phyloP scores from a whole-genome alignment of 2,888 invertebrate genomes.

The Cephus spinipes region DNA sequence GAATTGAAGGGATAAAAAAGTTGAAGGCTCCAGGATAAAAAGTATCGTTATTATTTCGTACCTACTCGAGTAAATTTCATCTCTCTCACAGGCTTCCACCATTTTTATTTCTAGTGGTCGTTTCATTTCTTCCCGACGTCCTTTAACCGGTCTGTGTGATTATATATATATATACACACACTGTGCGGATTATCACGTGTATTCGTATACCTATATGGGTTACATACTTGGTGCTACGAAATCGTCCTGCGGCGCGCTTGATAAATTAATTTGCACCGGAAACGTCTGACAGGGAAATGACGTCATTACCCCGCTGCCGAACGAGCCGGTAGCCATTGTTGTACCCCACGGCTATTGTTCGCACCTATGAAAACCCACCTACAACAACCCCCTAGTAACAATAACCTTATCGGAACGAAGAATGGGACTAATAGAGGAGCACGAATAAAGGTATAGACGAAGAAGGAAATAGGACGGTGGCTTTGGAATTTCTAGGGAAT shows the following conservation, averaged over 20 bases:
- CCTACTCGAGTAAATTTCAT: not conserved
- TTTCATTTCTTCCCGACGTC: not conserved
- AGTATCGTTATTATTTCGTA: not conserved
- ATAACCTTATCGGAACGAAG: not conserved
- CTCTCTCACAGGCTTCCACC: not conserved
- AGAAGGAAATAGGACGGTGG: not conserved
- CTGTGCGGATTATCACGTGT: not conserved
- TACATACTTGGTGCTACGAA: constrained; percentile 9
- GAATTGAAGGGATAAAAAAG: not conserved
- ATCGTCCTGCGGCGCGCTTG: constrained; percentile 36
- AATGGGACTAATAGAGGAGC: not conserved
- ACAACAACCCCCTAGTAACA: not conserved
- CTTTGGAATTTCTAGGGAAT: not conserved
- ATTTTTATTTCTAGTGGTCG: not conserved
- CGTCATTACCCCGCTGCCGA: constrained; percentile 55
- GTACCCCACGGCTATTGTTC: constrained; percentile 8
- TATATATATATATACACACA: not conserved
- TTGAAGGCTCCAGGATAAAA: not conserved
- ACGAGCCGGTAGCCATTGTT: constrained; percentile 13
- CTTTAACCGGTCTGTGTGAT: not conserved
- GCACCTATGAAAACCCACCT: constrained; percentile 13
- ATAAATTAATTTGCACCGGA: constrained; percentile 63
- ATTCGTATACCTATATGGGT: not conserved
- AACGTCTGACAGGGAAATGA: constrained; percentile 59
- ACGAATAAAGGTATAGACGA: not conserved